These are phyloP conservation scores for Antrozous pallidus DNA, from an alignment of 2,797 vertebrate species.

Conservation along the genomic window DNA sequence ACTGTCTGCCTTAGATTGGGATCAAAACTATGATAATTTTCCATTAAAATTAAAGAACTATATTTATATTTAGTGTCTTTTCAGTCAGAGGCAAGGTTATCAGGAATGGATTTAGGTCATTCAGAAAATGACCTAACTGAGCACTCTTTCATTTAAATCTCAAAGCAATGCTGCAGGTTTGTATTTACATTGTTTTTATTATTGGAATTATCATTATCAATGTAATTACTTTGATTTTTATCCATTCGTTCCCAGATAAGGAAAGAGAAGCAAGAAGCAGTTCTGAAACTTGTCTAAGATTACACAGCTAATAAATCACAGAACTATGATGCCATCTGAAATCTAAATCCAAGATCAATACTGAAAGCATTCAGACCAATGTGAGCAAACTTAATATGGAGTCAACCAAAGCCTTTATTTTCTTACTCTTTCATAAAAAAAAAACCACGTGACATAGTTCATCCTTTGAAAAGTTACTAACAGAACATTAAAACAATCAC, in stretches of 20 bases:
- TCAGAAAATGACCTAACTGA: conserved; percentile 44
- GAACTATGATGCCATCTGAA: not conserved
- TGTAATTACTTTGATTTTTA: conserved; percentile 52
- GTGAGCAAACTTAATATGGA: not conserved
- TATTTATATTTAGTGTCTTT: conserved; percentile 54
- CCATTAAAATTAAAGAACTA: conserved; percentile 54
- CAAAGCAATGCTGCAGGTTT: not conserved
- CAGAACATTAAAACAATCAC: not conserved
- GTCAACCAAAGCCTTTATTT: not conserved
- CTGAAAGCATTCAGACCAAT: not conserved
- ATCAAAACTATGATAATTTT: conserved; percentile 54
- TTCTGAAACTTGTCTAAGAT: not conserved
- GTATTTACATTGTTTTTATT: not conserved
- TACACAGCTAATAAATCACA: not conserved
- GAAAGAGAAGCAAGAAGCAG: not conserved
- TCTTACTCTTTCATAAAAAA: not conserved
- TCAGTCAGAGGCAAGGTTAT: conserved; percentile 26
- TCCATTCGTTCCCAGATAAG: conserved; percentile 9
- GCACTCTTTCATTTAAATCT: conserved; percentile 22
- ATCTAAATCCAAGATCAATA: not conserved
- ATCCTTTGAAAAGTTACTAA: not conserved
- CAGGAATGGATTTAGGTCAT: conserved; percentile 47
- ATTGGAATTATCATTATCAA: not conserved
- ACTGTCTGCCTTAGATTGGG: not conserved
- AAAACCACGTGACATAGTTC: not conserved